Base-by-base conservation (phyloP, 2,797 vertebrate species). In the Hybognathus amarus region DNA sequence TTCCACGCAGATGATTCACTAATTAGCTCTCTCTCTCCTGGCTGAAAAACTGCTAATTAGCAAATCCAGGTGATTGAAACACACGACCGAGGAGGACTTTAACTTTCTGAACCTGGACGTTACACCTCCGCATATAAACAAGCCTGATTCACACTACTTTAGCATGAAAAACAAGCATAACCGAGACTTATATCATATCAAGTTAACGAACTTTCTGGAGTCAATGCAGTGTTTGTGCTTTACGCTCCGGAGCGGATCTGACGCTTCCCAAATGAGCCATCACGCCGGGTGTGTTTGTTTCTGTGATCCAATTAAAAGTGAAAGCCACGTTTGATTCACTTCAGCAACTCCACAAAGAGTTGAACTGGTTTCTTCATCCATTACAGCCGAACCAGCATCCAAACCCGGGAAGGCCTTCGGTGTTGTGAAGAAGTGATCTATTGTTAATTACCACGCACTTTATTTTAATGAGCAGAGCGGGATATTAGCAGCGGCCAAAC, bases 401-500 rank as follows among this genome's bases (percentile, higher is more conserved):
- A 1, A 33, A 73, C 45, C 45, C 54, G 22, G 22, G 54, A 27
- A 52, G 33, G 42, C 42, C 42, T 3, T 27, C 63, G 17, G 30
- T 12, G 24, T 1, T n/a, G 61, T 20, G 18, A 85, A 1, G 18
- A 85, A 1, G 78, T 91, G 91, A 93, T 90, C 90, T 88, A 8
- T 77, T 86, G 90, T 89, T 95, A 94, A 95, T 94, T 93, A 93
- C 92, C 89, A 89, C 87, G 86, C 91, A 8, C 90, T 94, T 90
- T 93, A 91, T 94, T 95, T 95, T 95, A 95, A 95, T 94, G 94
- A 95, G 61, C 1, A 89, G 90, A 90, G 18, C 79, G 47, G 79
- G 86, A 92, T 90, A 85, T 89, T 82, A 89, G 77, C 77, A 83
- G 87, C 78, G 89, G 90, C 88, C 86, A 92, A 92, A 94, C 88